Evolutionary conservation across 2,113 vertebrate species (phyloP), one percentile per base, ranked within the genome.

Genomic region (Isurus oxyrinchus): DNA sequence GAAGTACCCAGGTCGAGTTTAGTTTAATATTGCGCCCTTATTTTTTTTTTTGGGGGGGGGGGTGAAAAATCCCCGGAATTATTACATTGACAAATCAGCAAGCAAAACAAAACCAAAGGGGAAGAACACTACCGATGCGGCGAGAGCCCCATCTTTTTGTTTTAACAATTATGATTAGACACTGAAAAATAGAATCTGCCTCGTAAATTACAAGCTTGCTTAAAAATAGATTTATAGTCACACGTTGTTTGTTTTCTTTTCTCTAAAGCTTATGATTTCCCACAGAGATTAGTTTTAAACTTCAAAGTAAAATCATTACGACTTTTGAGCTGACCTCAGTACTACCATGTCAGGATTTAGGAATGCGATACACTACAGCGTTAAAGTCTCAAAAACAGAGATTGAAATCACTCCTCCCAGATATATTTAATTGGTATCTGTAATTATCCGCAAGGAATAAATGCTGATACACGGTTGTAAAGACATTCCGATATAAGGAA

Each of bases 251-350:
- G 72, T 63, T 63, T 93, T 63, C 35, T 40, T 49, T 55, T 95
- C 10, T 53, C 19, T 7, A 94, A 44, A 66, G n/a, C 6, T 66
- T 94, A 90, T 44, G 81, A 84, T 91, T 91, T 91, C 88, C 88
- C 88, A 91, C 88, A 84, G 81, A 84, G 81, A 19, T 93, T 90
- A 90, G 86, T 90, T 31, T 93, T 93, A 59, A 57, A 59, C 57
- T 93, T 93, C 57, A 90, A 88, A 57, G 27, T 93, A n/a, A n/a
- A 57, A 93, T 5, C 31, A 93, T 19, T 61, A 93, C 11, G 81
- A 23, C 81, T 84, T 84, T 84, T 84, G 81, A 16, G 3, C 81
- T 84, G 81, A 84, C 81, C 81, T 84, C 40, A 84, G 81, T 49
- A 7, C 14, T 44, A 19, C 81, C 81, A 84, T 84, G 40, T 93